Conservation (phyloP, 2,113 vertebrate species). For the Baryphthengus martii region DNA sequence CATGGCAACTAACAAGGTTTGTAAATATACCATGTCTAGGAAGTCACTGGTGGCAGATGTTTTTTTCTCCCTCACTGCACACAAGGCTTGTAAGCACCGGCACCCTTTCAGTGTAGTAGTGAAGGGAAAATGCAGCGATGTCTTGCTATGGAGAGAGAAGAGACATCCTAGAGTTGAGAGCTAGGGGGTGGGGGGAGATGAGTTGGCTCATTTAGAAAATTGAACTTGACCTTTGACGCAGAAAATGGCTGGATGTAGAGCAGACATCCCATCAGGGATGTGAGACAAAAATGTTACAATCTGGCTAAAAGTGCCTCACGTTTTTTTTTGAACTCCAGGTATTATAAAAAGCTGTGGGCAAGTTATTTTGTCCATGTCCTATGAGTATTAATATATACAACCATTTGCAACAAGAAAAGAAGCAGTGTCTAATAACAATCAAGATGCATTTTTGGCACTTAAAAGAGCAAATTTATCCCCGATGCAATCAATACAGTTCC, state of each 20-base stretch:
- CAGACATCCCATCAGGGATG: neutral
- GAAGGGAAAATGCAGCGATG: neutral
- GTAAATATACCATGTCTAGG: slow-evolving; percentile 61
- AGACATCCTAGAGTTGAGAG: neutral
- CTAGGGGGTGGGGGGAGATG: neutral
- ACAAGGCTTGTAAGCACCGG: slow-evolving; percentile 39
- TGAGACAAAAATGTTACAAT: slow-evolving; percentile 28
- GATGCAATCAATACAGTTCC: neutral
- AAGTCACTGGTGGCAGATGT: slow-evolving; percentile 65
- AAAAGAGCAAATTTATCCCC: neutral
- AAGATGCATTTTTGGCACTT: neutral
- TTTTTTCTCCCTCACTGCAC: slow-evolving; percentile 66
- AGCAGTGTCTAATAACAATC: slow-evolving; percentile 26
- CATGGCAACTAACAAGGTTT: slow-evolving; percentile 68
- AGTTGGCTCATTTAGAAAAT: slow-evolving; percentile 31
- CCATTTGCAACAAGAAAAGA: neutral
- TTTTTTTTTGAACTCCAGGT: slow-evolving; percentile 1
- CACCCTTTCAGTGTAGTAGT: slow-evolving; percentile 7
- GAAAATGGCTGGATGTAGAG: slow-evolving; percentile 18
- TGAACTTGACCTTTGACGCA: slow-evolving; percentile 32
- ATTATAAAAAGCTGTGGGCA: neutral
- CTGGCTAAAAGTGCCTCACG: neutral
- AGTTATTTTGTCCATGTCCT: neutral
- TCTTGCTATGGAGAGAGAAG: neutral
- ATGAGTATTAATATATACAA: neutral